Evolutionary conservation across 2,113 vertebrate genomes (phyloP).

Genomic region (Glaucidium brasilianum): DNA sequence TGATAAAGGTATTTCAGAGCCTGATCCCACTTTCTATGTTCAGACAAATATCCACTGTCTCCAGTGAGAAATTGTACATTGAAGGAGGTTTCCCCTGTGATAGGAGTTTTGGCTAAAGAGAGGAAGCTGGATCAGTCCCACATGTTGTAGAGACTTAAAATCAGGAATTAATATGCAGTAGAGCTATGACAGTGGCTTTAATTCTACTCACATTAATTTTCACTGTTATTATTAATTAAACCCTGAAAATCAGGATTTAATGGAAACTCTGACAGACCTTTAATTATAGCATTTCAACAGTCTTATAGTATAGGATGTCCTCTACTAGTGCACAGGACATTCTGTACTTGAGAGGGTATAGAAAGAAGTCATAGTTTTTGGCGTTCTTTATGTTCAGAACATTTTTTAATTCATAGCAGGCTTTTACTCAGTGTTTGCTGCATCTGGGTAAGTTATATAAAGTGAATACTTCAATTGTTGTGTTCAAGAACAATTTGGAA

Average conservation of each 20-base stretch:
- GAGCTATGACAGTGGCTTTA: conserved; percentile 67
- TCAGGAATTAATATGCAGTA: conserved; percentile 68
- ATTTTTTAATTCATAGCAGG: not conserved
- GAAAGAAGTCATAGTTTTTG: conserved; percentile 6
- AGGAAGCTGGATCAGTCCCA: conserved; percentile 2
- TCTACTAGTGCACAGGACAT: conserved; percentile 65
- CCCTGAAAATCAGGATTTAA: conserved; percentile 80
- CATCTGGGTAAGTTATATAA: not conserved
- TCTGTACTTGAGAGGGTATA: conserved; percentile 47
- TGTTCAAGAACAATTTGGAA: not conserved
- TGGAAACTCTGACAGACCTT: conserved; percentile 75
- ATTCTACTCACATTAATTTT: conserved; percentile 74
- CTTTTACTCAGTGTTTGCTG: not conserved
- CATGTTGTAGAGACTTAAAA: conserved; percentile 44
- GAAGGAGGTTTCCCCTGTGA: not conserved
- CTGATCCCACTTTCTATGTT: not conserved
- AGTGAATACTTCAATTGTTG: not conserved
- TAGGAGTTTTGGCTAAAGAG: not conserved
- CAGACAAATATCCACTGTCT: not conserved
- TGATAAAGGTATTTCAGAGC: not conserved
- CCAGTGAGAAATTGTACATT: not conserved
- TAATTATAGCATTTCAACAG: conserved; percentile 73
- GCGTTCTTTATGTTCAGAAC: not conserved
- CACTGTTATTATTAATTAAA: conserved; percentile 77
- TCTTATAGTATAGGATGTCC: conserved; percentile 68